A percentile compares a stretch with the other conserved stretches of the same genome.
Conservation (phyloP, 2,797 vertebrate genomes). For the Etheostoma nigrum region DNA sequence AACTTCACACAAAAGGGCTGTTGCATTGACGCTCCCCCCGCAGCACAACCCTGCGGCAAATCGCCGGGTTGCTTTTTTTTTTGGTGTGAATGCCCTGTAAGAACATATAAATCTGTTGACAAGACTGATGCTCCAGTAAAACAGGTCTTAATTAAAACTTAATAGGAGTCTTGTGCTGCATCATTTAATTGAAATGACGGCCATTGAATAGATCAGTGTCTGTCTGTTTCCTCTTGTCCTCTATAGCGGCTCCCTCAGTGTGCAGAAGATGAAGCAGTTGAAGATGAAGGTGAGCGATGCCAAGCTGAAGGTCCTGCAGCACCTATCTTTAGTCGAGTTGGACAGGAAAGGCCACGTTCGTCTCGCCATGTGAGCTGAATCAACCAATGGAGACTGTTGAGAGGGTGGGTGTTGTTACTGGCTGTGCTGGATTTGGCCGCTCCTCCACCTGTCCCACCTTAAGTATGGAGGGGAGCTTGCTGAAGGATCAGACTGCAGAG, state of each 20-base stretch:
- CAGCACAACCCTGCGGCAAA: too few relatives aligned
- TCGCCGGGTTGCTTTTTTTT: too few relatives aligned
- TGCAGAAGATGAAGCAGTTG: constrained; percentile 77
- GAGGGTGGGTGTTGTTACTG: not conserved
- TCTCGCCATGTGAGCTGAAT: constrained; percentile 16
- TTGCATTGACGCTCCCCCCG: too few relatives aligned
- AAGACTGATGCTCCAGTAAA: not conserved
- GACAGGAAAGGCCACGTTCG: constrained; percentile 34
- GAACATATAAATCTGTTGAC: not conserved
- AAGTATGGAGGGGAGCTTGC: not conserved
- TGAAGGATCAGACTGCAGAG: not conserved
- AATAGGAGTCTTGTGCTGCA: not conserved
- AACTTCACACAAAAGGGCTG: too few relatives aligned
- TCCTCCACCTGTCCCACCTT: not conserved
- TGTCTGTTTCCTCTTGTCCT: not conserved
- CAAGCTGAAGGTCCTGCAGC: constrained; percentile 72
- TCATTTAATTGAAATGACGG: too few relatives aligned
- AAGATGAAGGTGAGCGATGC: constrained; percentile 74
- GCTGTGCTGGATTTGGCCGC: not conserved
- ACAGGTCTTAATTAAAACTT: not conserved
- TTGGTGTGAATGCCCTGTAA: too few relatives aligned
- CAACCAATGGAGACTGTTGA: not conserved
- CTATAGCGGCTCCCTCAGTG: constrained; percentile 49
- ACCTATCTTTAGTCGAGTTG: constrained; percentile 49
- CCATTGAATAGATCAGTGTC: too few relatives aligned